phyloP scores from a whole-genome alignment of 2,113 vertebrate species.

The Nycticebus coucang region DNA sequence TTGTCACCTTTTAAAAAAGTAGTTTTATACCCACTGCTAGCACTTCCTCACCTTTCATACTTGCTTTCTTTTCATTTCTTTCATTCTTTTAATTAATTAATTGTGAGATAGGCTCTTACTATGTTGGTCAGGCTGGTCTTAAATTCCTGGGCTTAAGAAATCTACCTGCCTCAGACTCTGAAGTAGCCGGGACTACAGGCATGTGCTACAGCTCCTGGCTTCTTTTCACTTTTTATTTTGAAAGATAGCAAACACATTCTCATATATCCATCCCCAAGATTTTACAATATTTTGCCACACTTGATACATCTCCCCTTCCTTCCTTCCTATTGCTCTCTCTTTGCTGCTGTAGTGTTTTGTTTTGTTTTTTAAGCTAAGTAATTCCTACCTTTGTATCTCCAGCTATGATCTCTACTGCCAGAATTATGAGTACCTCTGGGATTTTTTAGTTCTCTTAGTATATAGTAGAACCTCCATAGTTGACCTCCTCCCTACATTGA shows the following conservation, averaged over 20 bases:
- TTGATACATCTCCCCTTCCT: background rate
- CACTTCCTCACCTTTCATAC: background rate
- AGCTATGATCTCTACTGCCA: too few relatives aligned
- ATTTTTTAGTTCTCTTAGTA: too few relatives aligned
- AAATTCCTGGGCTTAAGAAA: too few relatives aligned
- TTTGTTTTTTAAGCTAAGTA: background rate
- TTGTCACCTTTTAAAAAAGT: background rate
- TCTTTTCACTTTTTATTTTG: background rate
- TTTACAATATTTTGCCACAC: background rate
- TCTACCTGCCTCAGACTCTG: too few relatives aligned
- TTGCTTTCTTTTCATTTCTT: background rate
- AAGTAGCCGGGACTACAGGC: too few relatives aligned
- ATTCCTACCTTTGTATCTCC: too few relatives aligned
- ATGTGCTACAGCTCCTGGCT: background rate
- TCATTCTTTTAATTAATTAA: too few relatives aligned
- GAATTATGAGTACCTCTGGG: too few relatives aligned
- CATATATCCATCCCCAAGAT: background rate
- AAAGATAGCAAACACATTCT: background rate
- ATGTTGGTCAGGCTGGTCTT: too few relatives aligned
- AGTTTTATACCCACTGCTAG: background rate
- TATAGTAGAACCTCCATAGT: too few relatives aligned
- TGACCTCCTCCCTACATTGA: too few relatives aligned
- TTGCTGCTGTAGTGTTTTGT: background rate
- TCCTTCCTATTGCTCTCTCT: background rate
- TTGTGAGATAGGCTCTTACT: too few relatives aligned